phyloP scores from a whole-genome alignment of 92 coral and sea anemone species.

The Zoanthus sansibaricus region DNA sequence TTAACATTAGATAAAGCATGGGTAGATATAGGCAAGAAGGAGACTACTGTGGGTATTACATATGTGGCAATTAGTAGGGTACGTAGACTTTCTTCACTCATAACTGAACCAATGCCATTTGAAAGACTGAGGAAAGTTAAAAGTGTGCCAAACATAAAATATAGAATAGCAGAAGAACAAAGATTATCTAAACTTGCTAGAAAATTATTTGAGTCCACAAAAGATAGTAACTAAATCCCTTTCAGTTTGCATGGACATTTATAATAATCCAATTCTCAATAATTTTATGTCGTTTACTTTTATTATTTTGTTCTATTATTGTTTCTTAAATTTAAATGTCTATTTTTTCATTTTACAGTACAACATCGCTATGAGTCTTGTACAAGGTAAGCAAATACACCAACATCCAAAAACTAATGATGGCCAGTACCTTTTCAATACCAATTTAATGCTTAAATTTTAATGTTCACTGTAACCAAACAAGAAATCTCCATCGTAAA shows the following conservation, averaged over 20 bases:
- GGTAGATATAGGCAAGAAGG: not conserved
- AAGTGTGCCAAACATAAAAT: slow-evolving; percentile 36
- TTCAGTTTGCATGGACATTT: slow-evolving; percentile 3
- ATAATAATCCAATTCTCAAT: slow-evolving; percentile 1
- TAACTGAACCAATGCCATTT: slow-evolving; percentile 63
- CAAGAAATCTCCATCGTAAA: not conserved
- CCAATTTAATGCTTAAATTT: not conserved
- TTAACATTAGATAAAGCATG: not conserved
- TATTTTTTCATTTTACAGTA: not conserved
- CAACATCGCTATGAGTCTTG: slow-evolving; percentile 1
- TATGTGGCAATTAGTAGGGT: slow-evolving; percentile 53
- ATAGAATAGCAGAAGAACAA: slow-evolving; percentile 14
- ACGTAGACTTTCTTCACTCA: slow-evolving; percentile 8
- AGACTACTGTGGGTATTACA: slow-evolving; percentile 23
- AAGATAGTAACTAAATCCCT: not conserved
- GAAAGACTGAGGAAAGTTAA: slow-evolving; percentile 55
- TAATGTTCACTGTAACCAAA: slow-evolving; percentile 2
- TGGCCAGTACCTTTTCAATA: slow-evolving; percentile 1
- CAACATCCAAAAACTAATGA: not conserved
- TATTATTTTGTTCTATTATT: not conserved
- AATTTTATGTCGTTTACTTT: not conserved
- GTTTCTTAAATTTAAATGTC: not conserved
- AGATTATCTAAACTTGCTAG: not conserved
- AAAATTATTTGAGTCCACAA: too few species aligned
- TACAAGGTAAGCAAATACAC: not conserved